Conservation (phyloP, 1,140 invertebrate genomes). For the Bicyclus anynana region DNA sequence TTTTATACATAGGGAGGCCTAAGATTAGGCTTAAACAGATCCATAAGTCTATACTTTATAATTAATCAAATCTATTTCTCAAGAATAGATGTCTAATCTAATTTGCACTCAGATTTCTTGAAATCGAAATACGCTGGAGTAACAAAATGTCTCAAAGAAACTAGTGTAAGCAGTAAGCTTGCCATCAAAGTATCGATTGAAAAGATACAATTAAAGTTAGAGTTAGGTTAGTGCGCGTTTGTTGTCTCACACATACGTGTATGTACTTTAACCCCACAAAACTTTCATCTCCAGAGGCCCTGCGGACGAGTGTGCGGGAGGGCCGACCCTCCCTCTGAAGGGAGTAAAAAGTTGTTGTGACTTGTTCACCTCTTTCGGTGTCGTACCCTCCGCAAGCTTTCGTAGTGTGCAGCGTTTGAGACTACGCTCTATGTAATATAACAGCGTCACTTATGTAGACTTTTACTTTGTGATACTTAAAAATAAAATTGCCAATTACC, state of each 20-base stretch:
- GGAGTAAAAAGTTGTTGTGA: slow-evolving; percentile 73
- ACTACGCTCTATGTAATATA: slow-evolving; percentile 5
- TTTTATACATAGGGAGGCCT: too few relatives aligned
- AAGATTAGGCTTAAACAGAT: too few relatives aligned
- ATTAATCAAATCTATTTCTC: too few relatives aligned
- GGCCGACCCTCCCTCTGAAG: slow-evolving; percentile 54
- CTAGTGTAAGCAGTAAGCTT: slow-evolving; percentile 19
- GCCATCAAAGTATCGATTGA: slow-evolving; percentile 67
- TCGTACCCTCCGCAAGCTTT: slow-evolving; percentile 54
- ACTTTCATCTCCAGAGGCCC: slow-evolving; percentile 75
- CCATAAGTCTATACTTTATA: too few relatives aligned
- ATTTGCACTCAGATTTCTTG: too few relatives aligned
- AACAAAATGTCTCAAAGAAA: not conserved
- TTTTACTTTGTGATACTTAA: not conserved
- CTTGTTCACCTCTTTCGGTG: slow-evolving; percentile 75
- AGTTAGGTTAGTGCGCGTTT: slow-evolving; percentile 72
- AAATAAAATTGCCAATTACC: not conserved
- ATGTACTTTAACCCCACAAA: slow-evolving; percentile 71
- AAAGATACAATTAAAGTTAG: slow-evolving; percentile 76
- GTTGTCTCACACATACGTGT: slow-evolving; percentile 64
- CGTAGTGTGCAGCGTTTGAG: slow-evolving; percentile 31
- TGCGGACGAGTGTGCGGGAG: slow-evolving; percentile 38
- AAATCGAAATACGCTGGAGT: not conserved
- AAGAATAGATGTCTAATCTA: too few relatives aligned
- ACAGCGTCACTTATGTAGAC: not conserved